Percentiles rank a stretch among this genome's conserved stretches.
Conservation (phyloP, 2,797 vertebrate genomes). For the Clangula hyemalis region DNA sequence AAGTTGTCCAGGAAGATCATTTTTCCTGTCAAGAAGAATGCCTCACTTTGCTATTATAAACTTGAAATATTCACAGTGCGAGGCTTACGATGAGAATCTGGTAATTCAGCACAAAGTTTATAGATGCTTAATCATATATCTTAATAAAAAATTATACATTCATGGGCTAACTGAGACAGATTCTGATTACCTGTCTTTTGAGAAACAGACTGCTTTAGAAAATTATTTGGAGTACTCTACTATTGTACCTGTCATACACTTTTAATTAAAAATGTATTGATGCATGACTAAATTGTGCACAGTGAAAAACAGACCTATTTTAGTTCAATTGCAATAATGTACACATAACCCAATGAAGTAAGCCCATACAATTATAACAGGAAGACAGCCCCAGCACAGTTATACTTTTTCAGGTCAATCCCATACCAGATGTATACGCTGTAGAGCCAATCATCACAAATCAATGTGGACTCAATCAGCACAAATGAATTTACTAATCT, state of each 20-base stretch:
- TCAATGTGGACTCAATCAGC: conserved; percentile 54
- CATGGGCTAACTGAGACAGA: conserved; percentile 42
- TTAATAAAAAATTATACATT: conserved; percentile 62
- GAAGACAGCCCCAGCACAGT: neutral
- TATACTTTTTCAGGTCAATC: conserved; percentile 9
- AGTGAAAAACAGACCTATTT: conserved; percentile 74
- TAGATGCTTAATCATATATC: conserved; percentile 35
- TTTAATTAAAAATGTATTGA: conserved; percentile 83
- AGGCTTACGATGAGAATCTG: neutral
- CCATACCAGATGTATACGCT: conserved; percentile 1
- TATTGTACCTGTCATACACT: conserved; percentile 78
- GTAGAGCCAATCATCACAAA: conserved; percentile 52
- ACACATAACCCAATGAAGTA: conserved; percentile 55
- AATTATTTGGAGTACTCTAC: conserved; percentile 72
- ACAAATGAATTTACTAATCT: conserved; percentile 58
- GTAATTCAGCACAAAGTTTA: conserved; percentile 48
- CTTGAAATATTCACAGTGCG: neutral
- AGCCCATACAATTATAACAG: conserved; percentile 43
- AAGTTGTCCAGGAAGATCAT: neutral
- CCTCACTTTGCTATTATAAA: neutral
- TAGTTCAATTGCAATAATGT: conserved; percentile 59
- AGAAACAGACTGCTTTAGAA: conserved; percentile 64
- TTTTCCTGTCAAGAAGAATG: conserved; percentile 28
- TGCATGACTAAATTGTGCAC: conserved; percentile 73
- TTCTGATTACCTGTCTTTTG: conserved; percentile 71